Evolutionary conservation across 2,888 invertebrate genomes (phyloP), one percentile per base, ranked within the genome.

Genomic region (Phalangium opilio): DNA sequence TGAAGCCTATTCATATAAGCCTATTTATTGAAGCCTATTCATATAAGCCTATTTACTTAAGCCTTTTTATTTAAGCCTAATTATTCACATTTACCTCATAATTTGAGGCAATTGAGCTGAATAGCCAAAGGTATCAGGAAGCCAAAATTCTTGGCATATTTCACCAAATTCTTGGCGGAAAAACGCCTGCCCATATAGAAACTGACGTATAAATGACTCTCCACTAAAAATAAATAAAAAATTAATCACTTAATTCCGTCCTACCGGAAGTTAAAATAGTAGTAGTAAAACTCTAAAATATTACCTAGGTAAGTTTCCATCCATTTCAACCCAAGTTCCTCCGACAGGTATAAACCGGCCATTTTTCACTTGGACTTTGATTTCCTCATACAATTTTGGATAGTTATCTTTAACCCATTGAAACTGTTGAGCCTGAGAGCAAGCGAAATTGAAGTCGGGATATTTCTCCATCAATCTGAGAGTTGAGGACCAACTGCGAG

Each of bases 41-140:
- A n/a, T n/a, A n/a, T n/a, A n/a, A n/a, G n/a, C n/a, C n/a, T n/a
- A n/a, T n/a, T n/a, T n/a, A n/a, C n/a, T n/a, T n/a, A n/a, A n/a
- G n/a, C n/a, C n/a, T n/a, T 27, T 27, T 27, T 27, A 27, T 27
- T 27, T 27, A 8, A 27, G 5, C 27, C 5, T 4, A 27, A 27
- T 27, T 8, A 27, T 27, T 27, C 8, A 27, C 27, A 27, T 50
- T 46, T 52, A 63, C 64, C 52, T 61, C 60, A 71, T 63, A 41
- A 72, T 68, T 59, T 72, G 71, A 2, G 72, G 71, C 44, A 71
- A 59, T 59, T 72, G 72, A 4, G 66, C 67, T 2, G 70, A 67
- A 58, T 71, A 72, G 5, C 72, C 72, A 61, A 72, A 72, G 2
- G 72, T 72, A 54, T 72, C 72, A 1, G 72, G 72, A 33, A 72